Evolutionary conservation across 2,797 vertebrate genomes (phyloP).

Genomic region (Lophius americanus): DNA sequence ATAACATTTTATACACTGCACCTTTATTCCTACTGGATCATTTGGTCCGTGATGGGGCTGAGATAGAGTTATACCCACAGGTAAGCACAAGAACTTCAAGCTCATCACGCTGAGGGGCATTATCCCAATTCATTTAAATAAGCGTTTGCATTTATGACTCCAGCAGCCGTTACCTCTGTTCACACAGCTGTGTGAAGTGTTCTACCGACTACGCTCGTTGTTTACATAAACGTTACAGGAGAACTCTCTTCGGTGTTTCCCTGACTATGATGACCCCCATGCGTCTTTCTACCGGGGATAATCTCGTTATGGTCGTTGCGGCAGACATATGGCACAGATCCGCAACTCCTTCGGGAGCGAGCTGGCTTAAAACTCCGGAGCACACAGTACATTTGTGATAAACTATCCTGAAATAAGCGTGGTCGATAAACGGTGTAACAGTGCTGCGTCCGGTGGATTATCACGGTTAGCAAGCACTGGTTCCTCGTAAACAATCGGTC

Average conservation of each 20-base stretch:
- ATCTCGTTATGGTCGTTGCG: conserved; percentile 51
- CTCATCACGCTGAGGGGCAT: too few species aligned
- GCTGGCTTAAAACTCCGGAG: not conserved
- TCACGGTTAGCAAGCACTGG: conserved; percentile 7
- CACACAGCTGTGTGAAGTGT: not conserved
- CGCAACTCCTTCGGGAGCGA: not conserved
- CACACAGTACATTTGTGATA: not conserved
- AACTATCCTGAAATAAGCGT: too few species aligned
- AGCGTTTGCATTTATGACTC: too few species aligned
- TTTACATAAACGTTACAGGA: too few species aligned
- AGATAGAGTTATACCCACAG: too few species aligned
- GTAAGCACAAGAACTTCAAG: too few species aligned
- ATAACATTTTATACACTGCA: too few species aligned
- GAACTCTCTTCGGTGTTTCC: conserved; percentile 6
- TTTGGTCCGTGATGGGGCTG: too few species aligned
- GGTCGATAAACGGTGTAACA: not conserved
- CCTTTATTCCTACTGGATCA: too few species aligned
- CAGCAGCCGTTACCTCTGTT: too few species aligned
- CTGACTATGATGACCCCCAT: not conserved
- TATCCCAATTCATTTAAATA: too few species aligned
- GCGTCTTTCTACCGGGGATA: conserved; percentile 31
- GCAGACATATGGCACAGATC: conserved; percentile 1
- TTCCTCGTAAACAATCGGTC: not conserved
- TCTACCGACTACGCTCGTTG: too few species aligned
- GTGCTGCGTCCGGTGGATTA: conserved; percentile 28